Percentiles rank a stretch among this genome's conserved stretches.
phyloP scores from a whole-genome alignment of 2,888 invertebrate genomes.

The Rotaria magnacalcarata region DNA sequence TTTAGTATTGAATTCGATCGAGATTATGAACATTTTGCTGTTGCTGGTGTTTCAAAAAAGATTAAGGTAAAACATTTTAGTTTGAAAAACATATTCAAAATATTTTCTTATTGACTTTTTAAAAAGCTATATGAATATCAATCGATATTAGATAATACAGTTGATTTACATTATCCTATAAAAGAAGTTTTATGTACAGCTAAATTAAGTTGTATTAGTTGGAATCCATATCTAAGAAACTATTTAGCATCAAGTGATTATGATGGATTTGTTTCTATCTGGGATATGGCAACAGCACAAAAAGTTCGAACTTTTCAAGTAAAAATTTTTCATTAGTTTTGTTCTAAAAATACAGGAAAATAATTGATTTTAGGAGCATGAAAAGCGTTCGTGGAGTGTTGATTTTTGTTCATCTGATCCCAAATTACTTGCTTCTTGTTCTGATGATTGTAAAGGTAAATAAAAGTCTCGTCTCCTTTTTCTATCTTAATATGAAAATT shows the following conservation, averaged over 20 bases:
- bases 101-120: too few relatives aligned
- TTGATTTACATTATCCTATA: constrained; percentile 85
- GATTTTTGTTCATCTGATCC: constrained; percentile 88
- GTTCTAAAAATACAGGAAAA: not conserved
- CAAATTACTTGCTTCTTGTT: constrained; percentile 80
- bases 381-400: constrained; percentile 90
- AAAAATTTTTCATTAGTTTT: not conserved
- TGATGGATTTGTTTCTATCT: constrained; percentile 84
- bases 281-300: constrained; percentile 76
- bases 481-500: not conserved
- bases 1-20: constrained; percentile 87
- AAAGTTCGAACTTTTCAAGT: constrained; percentile 49
- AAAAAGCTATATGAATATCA: constrained; percentile 72
- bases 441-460: constrained; percentile 74
- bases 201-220: constrained; percentile 80
- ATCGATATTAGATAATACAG: constrained; percentile 75
- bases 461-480: not conserved
- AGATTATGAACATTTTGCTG: constrained; percentile 88
- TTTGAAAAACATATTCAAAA: not conserved
- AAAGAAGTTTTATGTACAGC: constrained; percentile 84
- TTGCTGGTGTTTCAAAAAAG: constrained; percentile 86
- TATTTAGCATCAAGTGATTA: constrained; percentile 86
- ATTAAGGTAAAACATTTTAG: constrained; percentile 67
- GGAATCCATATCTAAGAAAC: constrained; percentile 83
- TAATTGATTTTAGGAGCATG: constrained; percentile 67